A percentile compares a stretch with the other conserved stretches of the same genome.
phyloP scores from a whole-genome alignment of 2,888 invertebrate genomes.

The Meloe dianella region DNA sequence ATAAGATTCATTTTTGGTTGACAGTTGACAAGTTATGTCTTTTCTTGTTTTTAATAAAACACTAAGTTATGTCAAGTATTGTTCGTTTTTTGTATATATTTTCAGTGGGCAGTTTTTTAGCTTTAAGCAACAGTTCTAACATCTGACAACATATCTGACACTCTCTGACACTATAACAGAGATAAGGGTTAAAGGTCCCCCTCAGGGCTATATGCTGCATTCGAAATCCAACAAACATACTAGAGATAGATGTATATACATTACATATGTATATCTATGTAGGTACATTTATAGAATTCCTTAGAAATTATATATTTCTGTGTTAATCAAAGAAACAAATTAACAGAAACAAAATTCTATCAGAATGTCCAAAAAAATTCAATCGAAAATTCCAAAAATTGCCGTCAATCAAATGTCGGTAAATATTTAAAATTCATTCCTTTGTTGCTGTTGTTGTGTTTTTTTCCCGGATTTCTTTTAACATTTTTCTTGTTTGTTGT shows the following conservation, averaged over 20 bases:
- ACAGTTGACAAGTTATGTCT: neutral
- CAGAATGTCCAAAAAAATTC: too few species aligned
- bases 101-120: conserved; percentile 9
- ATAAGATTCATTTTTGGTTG: neutral
- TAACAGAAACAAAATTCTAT: too few species aligned
- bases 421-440: neutral
- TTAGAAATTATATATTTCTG: neutral
- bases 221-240: conserved; percentile 17
- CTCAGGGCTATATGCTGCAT: conserved; percentile 22
- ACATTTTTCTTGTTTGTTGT: conserved; percentile 10
- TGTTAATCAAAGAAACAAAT: too few species aligned
- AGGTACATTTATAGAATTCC: neutral
- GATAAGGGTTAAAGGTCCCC: conserved; percentile 45
- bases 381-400: neutral
- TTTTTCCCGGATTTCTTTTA: neutral
- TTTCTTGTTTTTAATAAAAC: neutral
- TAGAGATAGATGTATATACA: too few species aligned
- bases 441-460: neutral
- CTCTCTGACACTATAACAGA: conserved; percentile 41
- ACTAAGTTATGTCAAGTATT: conserved; percentile 7
- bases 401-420: neutral
- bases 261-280: neutral
- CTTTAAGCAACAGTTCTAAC: conserved; percentile 11
- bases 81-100: neutral
- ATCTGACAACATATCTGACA: conserved; percentile 41